Conservation (phyloP, 2,888 invertebrate species). For the Melanargia galathea region DNA sequence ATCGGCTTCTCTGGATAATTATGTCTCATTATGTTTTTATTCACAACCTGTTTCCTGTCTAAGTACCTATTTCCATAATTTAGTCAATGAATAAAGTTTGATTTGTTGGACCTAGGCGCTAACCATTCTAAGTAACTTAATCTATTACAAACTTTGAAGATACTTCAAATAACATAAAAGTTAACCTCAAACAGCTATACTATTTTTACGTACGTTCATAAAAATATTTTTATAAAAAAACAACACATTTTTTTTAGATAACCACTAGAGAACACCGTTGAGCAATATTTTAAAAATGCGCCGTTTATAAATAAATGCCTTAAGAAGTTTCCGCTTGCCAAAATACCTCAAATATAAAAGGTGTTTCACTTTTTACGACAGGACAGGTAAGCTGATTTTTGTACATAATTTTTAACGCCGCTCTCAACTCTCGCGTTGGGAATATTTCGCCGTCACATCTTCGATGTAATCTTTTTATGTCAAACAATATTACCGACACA, state of each 20-base stretch:
- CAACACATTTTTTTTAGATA: background rate
- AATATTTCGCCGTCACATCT: constrained; percentile 33
- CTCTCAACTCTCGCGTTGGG: constrained; percentile 30
- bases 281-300: constrained; percentile 11
- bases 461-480: constrained; percentile 36
- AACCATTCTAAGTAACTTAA: too few relatives aligned
- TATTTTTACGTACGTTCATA: too few relatives aligned
- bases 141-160: too few relatives aligned
- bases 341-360: constrained; percentile 27
- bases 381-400: constrained; percentile 39
- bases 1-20: too few relatives aligned
- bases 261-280: background rate
- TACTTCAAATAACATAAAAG: too few relatives aligned
- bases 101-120: too few relatives aligned
- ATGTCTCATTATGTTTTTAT: too few relatives aligned
- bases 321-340: constrained; percentile 14
- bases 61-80: too few relatives aligned
- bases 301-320: background rate
- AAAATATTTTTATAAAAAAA: too few relatives aligned
- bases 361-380: constrained; percentile 27
- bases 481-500: constrained; percentile 32
- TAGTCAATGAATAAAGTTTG: too few relatives aligned
- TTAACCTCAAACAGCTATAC: too few relatives aligned
- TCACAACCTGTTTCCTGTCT: too few relatives aligned
- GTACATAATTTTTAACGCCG: constrained; percentile 37